Base-by-base conservation (phyloP, 2,797 vertebrate genomes). In the Dipus sagitta region DNA sequence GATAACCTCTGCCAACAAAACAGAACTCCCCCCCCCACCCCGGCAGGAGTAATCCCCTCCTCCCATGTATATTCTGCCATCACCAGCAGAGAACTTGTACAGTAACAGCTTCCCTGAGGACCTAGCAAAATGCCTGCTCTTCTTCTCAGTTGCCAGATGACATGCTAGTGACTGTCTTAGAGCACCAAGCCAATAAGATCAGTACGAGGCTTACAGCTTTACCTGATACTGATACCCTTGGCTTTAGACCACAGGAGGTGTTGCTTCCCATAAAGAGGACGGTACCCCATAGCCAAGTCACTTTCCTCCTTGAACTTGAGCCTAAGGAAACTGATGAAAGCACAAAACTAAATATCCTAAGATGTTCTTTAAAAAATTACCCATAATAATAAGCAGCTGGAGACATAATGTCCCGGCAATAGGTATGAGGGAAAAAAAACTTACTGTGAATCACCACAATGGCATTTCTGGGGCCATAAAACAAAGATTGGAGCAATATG, bases 391-490 rank as follows among this genome's bases (percentile, higher is more conserved):
- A 88, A 95, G 86, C 96, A 94, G 80, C 92, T 94, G 72, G 83
- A 90, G 26, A 94, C 74, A 85, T 72, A 93, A 94, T 96, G 75
- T 85, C 85, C 70, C 85, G 93, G 86, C 68, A 84, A 95, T 91
- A 97, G 95, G 95, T 93, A 84, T 88, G 93, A 88, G 62, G 42
- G 60, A 58, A 92, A 90, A 95, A 74, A 84, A 74, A 64, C 21
- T 21, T 38, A 8, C 60, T 67, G 70, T 94, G 94, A 97, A 94
- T 97, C 94, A 94, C 54, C 88, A 81, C 83, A 81, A 82, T 93
- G 95, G 88, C 80, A 93, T 96, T 92, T 94, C 88, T 91, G 70
- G 8, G 79, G 83, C 54, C 80, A 93, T 95, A 95, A 94, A 95
- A 84, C 62, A 80, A 90, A 96, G 86, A 96, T 88, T 92, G 94